Conservation (phyloP, 2,888 invertebrate species). For the Dryocosmus kuriphilus region DNA sequence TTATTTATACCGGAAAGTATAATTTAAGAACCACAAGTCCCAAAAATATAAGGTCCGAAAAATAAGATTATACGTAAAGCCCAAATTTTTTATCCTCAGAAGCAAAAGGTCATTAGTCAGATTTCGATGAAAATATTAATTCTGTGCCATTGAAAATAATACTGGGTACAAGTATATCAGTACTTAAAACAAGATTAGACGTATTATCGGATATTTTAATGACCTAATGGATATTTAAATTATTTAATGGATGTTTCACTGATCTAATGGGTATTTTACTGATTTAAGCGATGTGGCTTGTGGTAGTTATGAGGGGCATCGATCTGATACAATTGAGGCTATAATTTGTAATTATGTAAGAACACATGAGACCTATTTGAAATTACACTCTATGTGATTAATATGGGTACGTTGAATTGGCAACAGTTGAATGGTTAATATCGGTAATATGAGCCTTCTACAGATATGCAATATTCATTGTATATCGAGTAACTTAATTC, state of each 20-base stretch:
- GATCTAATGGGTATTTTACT: not conserved
- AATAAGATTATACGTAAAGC: too few relatives aligned
- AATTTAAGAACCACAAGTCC: too few relatives aligned
- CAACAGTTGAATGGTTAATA: constrained; percentile 33
- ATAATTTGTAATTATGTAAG: constrained; percentile 33
- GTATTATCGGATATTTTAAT: too few relatives aligned
- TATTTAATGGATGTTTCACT: not conserved
- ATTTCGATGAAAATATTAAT: too few relatives aligned
- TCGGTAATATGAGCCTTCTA: not conserved
- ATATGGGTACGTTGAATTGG: constrained; percentile 28
- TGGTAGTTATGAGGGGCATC: not conserved
- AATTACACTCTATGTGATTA: constrained; percentile 18
- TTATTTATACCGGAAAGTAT: too few relatives aligned
- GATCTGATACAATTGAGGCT: not conserved
- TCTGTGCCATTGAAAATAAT: too few relatives aligned
- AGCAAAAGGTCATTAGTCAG: too few relatives aligned
- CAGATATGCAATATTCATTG: not conserved
- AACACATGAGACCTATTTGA: constrained; percentile 16
- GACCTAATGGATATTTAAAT: not conserved
- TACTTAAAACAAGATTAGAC: too few relatives aligned
- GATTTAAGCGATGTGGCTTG: constrained; percentile 20
- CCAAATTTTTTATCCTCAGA: too few relatives aligned
- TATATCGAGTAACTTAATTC: not conserved
- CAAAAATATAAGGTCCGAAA: too few relatives aligned
- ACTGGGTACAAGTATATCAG: too few relatives aligned